Evolutionary conservation across 2,113 vertebrate species (phyloP), one percentile per base, ranked within the genome.

Genomic region (Myrmophylax atrothorax): DNA sequence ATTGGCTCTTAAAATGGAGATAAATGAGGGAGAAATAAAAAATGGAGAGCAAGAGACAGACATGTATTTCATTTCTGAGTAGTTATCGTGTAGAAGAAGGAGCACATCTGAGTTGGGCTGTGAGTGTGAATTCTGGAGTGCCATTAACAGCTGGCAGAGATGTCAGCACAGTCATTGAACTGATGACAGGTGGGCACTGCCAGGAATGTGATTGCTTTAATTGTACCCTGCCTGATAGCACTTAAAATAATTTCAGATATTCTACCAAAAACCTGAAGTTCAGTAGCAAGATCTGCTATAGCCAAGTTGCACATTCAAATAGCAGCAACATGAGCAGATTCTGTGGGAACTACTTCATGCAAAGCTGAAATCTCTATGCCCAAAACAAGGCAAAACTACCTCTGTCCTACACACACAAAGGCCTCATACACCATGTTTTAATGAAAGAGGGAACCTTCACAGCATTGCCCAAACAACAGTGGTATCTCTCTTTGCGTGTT

Each of bases 1-100:
- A 78, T 96, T 84, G 88, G 86, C 68, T 89, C 80, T 92, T 92
- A 91, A 86, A 96, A 95, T 97, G 64, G 95, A 97, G 81, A 97
- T 73, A 96, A 95, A 97, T 93, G 93, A 81, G 72, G 81, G 28
- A 87, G 46, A 91, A 62, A 56, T 19, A 24, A 70, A 84, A 87
- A 90, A 77, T 18, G 9, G 46, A 59, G 58, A 40, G 58, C 6
- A 24, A 53, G 69, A 64, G 49, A 82, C 26, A 92, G 67, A 76
- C 62, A 67, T 9, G 62, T 68, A 90, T 95, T 96, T 95, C 3
- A 69, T 91, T 87, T 93, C 85, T 66, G 66, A 89, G 56, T 33
- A 46, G 55, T 85, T 93, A 47, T 31, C 2, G 0, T 50, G 53
- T 37, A 3, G 18, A 90, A 79, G 52, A 52, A 70, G 63, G 29